A percentile compares a stretch with the other conserved stretches of the same genome.
Conservation (phyloP, 1,140 invertebrate genomes). For the Platyscapa corneri region DNA sequence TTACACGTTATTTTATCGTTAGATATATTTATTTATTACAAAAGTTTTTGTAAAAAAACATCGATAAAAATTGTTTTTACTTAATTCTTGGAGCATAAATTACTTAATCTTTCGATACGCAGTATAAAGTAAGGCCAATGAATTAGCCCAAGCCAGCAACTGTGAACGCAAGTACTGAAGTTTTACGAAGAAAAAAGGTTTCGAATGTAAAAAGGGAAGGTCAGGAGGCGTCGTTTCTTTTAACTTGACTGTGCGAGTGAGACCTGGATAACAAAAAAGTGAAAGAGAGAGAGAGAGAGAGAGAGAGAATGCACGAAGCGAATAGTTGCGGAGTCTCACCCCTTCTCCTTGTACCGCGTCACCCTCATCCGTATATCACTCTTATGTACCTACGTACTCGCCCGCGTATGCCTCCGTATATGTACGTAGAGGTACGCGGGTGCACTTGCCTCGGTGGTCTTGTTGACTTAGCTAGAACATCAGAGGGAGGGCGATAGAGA, state of each 20-base stretch:
- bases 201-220: conserved; percentile 14
- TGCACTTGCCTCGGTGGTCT: conserved; percentile 1
- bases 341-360: neutral
- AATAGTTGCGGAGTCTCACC: conserved; percentile 23
- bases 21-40: neutral
- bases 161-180: neutral
- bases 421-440: neutral
- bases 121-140: neutral
- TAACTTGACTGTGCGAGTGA: neutral
- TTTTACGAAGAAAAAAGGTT: conserved; percentile 12
- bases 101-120: neutral
- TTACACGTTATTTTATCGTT: neutral
- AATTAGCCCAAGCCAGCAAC: neutral
- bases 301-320: neutral
- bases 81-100: neutral
- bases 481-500: neutral
- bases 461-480: conserved; percentile 28
- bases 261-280: neutral
- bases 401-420: neutral
- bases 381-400: neutral
- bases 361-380: conserved; percentile 27
- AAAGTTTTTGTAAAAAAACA: neutral
- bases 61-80: neutral
- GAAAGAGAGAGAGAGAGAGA: neutral
- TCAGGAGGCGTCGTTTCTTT: neutral